Evolutionary conservation across 2,888 invertebrate species (phyloP).

Genomic region (Polydrusus cervinus): DNA sequence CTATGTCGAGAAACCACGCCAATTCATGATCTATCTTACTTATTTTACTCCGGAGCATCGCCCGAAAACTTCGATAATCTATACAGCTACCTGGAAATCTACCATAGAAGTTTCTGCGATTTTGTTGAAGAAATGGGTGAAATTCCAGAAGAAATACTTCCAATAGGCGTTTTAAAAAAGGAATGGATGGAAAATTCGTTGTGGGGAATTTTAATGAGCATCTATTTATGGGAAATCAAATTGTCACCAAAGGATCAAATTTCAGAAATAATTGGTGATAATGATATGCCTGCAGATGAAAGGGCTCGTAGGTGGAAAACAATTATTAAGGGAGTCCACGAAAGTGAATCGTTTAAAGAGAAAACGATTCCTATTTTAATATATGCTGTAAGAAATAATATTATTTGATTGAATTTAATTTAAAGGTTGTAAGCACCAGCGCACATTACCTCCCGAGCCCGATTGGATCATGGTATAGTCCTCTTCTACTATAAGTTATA

Average conservation of each 20-base stretch:
- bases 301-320: not conserved
- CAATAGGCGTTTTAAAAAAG: slow-evolving; percentile 36
- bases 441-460: too few relatives aligned
- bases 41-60: slow-evolving; percentile 57
- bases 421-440: too few relatives aligned
- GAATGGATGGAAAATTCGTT: slow-evolving; percentile 50
- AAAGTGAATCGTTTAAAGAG: too few relatives aligned
- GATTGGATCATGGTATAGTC: too few relatives aligned
- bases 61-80: slow-evolving; percentile 39
- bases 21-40: slow-evolving; percentile 62
- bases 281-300: not conserved
- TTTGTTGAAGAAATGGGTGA: slow-evolving; percentile 11
- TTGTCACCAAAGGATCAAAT: slow-evolving; percentile 34
- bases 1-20: slow-evolving; percentile 51
- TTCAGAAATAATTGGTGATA: not conserved
- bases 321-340: too few relatives aligned
- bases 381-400: too few relatives aligned
- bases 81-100: slow-evolving; percentile 46
- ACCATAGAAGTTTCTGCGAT: slow-evolving; percentile 38
- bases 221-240: slow-evolving; percentile 38
- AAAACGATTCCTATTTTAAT: too few relatives aligned
- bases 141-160: slow-evolving; percentile 34
- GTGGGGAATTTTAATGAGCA: slow-evolving; percentile 34
- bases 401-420: too few relatives aligned
- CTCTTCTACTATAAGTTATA: too few relatives aligned